phyloP scores from a whole-genome alignment of 2,113 vertebrate species.

The Columba livia region DNA sequence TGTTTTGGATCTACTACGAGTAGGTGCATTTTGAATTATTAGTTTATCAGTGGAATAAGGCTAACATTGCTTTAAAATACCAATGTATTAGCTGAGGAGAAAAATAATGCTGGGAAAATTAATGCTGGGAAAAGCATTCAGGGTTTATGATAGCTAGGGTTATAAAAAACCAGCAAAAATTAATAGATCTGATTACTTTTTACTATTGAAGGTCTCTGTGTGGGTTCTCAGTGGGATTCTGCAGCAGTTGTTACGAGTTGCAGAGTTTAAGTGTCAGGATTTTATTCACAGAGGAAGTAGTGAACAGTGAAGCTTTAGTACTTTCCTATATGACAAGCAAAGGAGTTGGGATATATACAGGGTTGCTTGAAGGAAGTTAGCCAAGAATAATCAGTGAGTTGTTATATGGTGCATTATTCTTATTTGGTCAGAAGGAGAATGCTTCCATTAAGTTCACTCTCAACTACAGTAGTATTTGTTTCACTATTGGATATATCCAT shows the following conservation, averaged over 20 bases:
- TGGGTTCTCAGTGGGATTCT: neutral
- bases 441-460: neutral
- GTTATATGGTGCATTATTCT: neutral
- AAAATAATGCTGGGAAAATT: constrained; percentile 7
- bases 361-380: neutral
- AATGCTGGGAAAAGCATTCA: neutral
- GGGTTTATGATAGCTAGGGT: neutral
- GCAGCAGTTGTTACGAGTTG: neutral
- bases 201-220: neutral
- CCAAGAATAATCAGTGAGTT: neutral
- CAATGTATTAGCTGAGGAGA: neutral
- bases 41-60: neutral
- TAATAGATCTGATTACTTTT: neutral
- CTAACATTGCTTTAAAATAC: neutral
- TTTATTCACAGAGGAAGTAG: neutral
- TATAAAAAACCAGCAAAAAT: neutral
- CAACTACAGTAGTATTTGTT: neutral
- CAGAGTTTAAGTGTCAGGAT: neutral
- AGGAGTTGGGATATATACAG: neutral
- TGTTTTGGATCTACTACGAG: neutral
- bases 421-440: neutral
- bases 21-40: neutral
- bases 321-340: neutral
- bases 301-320: neutral
- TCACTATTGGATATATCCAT: neutral